Conservation (phyloP, 2,888 invertebrate genomes). For the Hydrotaea cyrtoneurina region DNA sequence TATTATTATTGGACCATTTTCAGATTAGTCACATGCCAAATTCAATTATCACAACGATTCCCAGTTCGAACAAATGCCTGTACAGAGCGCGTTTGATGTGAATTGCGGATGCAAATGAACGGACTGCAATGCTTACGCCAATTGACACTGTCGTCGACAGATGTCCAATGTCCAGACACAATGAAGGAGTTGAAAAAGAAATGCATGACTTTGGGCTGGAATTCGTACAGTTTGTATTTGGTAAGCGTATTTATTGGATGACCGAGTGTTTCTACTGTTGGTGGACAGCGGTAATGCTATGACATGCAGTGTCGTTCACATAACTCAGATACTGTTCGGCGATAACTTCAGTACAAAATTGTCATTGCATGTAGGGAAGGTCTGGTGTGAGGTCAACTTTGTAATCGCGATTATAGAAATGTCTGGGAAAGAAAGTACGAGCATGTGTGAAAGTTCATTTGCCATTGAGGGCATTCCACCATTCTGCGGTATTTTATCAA, state of each 20-base stretch:
- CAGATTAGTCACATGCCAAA: conserved; percentile 74
- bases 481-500: background rate
- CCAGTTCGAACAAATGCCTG: conserved; percentile 42
- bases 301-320: background rate
- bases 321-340: background rate
- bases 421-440: background rate
- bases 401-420: no score
- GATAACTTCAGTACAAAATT: background rate
- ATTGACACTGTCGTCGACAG: conserved; percentile 17
- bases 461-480: no score
- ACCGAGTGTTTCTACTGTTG: no score
- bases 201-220: background rate
- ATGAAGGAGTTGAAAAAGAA: background rate
- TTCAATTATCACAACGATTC: conserved; percentile 70
- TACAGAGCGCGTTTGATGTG: no score
- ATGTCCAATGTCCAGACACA: background rate
- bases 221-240: no score
- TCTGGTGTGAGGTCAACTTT: no score
- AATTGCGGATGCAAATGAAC: conserved; percentile 22
- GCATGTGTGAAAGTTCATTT: background rate
- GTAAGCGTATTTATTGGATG: no score
- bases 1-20: conserved; percentile 44
- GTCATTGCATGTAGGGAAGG: background rate
- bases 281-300: no score
- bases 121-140: conserved; percentile 22